Evolutionary conservation across 2,797 vertebrate genomes (phyloP).

Genomic region (Sternarchorhynchus goeldii): DNA sequence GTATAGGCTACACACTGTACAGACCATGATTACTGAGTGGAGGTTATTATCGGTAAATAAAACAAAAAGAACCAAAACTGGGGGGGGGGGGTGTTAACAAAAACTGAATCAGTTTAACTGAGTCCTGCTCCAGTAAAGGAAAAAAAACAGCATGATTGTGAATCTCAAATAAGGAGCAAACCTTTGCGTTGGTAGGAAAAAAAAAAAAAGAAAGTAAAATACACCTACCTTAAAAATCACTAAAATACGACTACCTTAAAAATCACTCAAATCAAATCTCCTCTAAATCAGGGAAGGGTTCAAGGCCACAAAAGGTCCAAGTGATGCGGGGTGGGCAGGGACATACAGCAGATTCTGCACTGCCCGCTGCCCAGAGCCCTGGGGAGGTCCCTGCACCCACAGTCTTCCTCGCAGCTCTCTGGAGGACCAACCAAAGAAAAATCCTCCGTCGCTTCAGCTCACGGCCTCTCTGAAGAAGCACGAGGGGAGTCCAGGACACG

Average conservation of each 20-base stretch:
- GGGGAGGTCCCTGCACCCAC: slow-evolving; percentile 17
- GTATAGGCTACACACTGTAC: slow-evolving; percentile 60
- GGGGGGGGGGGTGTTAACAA: neutral
- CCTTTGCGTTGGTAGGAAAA: neutral
- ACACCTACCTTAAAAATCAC: slow-evolving; percentile 34
- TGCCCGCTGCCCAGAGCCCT: slow-evolving; percentile 12
- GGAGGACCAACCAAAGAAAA: neutral
- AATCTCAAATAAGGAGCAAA: slow-evolving; percentile 44
- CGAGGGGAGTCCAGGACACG: neutral
- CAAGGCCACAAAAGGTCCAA: slow-evolving; percentile 60
- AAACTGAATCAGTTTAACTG: slow-evolving; percentile 10
- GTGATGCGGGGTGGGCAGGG: neutral
- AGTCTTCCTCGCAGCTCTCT: neutral
- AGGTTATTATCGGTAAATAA: slow-evolving; percentile 31
- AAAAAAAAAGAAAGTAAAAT: neutral
- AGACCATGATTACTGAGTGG: slow-evolving; percentile 56
- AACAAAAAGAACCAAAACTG: neutral
- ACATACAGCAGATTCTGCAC: neutral
- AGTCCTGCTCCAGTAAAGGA: slow-evolving; percentile 30
- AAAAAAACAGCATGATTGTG: slow-evolving; percentile 49
- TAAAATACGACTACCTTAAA: slow-evolving; percentile 53
- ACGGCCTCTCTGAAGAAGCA: neutral
- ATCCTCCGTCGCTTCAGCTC: neutral
- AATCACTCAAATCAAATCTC: slow-evolving; percentile 70
- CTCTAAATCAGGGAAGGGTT: slow-evolving; percentile 62